phyloP scores from a whole-genome alignment of 2,888 invertebrate species.

The Eubasilissa splendida region DNA sequence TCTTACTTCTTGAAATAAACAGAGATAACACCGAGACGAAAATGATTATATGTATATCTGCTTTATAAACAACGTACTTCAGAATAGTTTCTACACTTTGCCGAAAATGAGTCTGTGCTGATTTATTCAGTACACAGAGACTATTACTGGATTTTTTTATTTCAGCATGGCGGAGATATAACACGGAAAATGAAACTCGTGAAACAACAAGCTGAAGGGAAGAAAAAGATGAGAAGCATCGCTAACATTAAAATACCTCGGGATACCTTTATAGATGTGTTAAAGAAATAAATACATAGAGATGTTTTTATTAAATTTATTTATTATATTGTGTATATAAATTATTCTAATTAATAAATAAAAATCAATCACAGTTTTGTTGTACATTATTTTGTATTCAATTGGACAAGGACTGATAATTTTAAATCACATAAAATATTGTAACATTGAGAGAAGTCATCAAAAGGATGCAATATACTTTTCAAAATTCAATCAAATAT shows the following conservation, averaged over 20 bases:
- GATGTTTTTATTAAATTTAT: constrained; percentile 5
- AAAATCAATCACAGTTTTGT: constrained; percentile 6
- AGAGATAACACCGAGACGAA: too few species aligned
- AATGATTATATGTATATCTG: too few species aligned
- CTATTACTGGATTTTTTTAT: constrained; percentile 7
- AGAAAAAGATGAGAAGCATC: constrained; percentile 92
- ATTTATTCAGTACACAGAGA: too few species aligned
- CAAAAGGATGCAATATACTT: too few species aligned
- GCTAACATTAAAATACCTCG: constrained; percentile 94
- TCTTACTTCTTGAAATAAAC: too few species aligned
- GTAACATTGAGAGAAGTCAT: too few species aligned
- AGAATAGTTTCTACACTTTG: too few species aligned
- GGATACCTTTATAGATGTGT: constrained; percentile 93
- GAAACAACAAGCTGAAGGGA: constrained; percentile 92
- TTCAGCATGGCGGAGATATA: constrained; percentile 93
- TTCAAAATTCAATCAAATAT: too few species aligned
- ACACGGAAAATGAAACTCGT: constrained; percentile 91
- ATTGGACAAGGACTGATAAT: neutral
- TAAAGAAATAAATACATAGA: constrained; percentile 73
- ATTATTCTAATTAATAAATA: constrained; percentile 24
- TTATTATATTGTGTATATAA: constrained; percentile 14
- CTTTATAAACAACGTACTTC: too few species aligned
- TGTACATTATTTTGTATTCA: neutral
- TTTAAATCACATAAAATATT: neutral
- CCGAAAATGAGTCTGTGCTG: too few species aligned